Percentiles rank a stretch among this genome's conserved stretches.
phyloP scores from a whole-genome alignment of 2,797 vertebrate species.

The Argentina silus region DNA sequence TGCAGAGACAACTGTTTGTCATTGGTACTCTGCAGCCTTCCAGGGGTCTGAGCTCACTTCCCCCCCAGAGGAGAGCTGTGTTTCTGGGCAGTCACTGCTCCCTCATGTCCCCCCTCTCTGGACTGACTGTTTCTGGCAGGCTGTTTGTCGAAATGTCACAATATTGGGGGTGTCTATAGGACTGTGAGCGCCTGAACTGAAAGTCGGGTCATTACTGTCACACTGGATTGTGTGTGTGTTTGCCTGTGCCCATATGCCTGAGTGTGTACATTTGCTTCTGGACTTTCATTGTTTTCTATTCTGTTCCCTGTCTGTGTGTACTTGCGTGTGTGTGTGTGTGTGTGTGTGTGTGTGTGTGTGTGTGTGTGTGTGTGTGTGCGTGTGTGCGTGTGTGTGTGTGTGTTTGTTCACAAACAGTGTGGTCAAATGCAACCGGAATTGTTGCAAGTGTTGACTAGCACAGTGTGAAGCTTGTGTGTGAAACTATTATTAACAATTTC shows the following conservation, averaged over 20 bases:
- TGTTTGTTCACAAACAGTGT: conserved; percentile 30
- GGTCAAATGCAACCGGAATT: too few species aligned
- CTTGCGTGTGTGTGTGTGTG: not conserved
- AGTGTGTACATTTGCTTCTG: not conserved
- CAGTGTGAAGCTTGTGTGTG: too few species aligned
- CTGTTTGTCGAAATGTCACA: conserved; percentile 71
- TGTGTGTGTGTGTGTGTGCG: not conserved
- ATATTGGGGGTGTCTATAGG: conserved; percentile 56
- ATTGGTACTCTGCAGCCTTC: conserved; percentile 65
- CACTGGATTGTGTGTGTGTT: conserved; percentile 19
- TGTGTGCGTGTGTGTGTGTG: conserved; percentile 10
- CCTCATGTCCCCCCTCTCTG: conserved; percentile 49
- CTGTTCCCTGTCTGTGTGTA: not conserved
- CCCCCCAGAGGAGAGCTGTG: conserved; percentile 45
- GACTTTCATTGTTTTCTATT: not conserved
- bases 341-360: conserved; percentile 32
- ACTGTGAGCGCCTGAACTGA: conserved; percentile 49
- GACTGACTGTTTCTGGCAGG: conserved; percentile 59
- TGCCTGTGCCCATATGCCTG: not conserved
- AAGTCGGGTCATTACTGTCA: conserved; percentile 44
- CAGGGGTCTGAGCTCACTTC: conserved; percentile 58
- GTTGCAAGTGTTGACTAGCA: too few species aligned
- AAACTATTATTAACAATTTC: too few species aligned
- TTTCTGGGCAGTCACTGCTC: conserved; percentile 53
- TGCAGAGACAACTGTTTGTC: conserved; percentile 33